Base-by-base conservation (phyloP, 2,113 vertebrate species). In the Laterallus jamaicensis region DNA sequence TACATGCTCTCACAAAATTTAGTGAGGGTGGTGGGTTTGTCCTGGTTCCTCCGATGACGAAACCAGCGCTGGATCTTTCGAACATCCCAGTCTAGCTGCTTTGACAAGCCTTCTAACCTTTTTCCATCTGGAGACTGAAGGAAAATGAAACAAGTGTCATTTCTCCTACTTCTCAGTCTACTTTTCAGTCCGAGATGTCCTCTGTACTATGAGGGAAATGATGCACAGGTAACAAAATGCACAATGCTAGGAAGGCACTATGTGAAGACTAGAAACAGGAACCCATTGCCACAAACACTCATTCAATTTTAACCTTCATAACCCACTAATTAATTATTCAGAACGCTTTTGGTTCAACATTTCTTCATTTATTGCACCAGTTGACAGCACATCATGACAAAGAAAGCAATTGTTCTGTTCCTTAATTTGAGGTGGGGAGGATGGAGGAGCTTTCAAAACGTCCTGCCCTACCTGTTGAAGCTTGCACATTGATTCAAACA, bases 1-100 rank as follows among this genome's bases (percentile, higher is more conserved):
- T 98, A 99, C 99, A 99, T 99, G 99, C 99, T 99, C 98, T 99
- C 99, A 92, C 99, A 99, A 97, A 99, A 99, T 95, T 99, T 99
- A 15, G 98, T 99, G 97, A 99, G 98, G 62, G 97, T 98, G 96
- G 98, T 98, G 94, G 99, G 99, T 96, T 99, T 99, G 95, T 99
- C 99, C 96, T 99, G 99, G 98, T 99, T 99, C 97, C 99, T 98
- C 89, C 99, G 98, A 44, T 98, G 99, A 49, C 99, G 98, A 98
- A 99, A 99, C 99, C 99, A 99, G 93, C 98, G 98, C 96, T 99
- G 99, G 96, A 99, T 98, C 97, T 99, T 99, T 40, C 98, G 98
- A 69, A 99, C 98, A 63, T 99, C 98, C 99, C 99, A 99, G 98
- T 99, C 99, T 94, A 99, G 98, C 97, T 99, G 99, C 96, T 99